Evolutionary conservation across 2,888 invertebrate genomes (phyloP).

Genomic region (Polymixis lichenea): DNA sequence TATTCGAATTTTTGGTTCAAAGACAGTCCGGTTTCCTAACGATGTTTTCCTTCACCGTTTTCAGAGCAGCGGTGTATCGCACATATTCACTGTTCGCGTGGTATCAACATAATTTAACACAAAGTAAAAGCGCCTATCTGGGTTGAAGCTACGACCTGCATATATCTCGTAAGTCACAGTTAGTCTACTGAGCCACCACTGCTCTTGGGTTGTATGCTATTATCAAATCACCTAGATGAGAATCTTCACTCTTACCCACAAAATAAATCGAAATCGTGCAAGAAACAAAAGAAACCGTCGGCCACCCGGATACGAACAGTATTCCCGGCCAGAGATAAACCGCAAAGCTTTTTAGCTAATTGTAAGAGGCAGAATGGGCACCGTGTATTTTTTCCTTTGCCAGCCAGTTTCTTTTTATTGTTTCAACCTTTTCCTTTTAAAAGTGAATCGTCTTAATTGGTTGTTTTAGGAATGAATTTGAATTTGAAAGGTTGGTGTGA

Average conservation of each 20-base stretch:
- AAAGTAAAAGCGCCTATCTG: too few relatives aligned
- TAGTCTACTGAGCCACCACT: too few relatives aligned
- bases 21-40: too few relatives aligned
- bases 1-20: too few relatives aligned
- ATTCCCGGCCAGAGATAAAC: constrained; percentile 41
- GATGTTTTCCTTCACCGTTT: too few relatives aligned
- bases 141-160: too few relatives aligned
- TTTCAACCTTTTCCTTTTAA: constrained; percentile 30
- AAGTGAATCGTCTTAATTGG: constrained; percentile 24
- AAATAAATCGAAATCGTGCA: background rate
- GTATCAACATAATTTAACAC: too few relatives aligned
- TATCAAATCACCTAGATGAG: background rate
- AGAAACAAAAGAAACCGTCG: constrained; percentile 16
- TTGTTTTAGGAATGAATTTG: constrained; percentile 20
- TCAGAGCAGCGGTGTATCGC: too few relatives aligned
- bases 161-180: too few relatives aligned
- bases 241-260: background rate
- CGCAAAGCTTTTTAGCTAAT: constrained; percentile 64
- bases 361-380: constrained; percentile 45
- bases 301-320: constrained; percentile 30
- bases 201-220: too few relatives aligned
- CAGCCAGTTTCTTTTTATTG: constrained; percentile 39
- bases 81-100: too few relatives aligned
- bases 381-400: constrained; percentile 45
- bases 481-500: constrained; percentile 9